Conservation (phyloP, 2,888 invertebrate species). For the Zhuqinia jingwanae region DNA sequence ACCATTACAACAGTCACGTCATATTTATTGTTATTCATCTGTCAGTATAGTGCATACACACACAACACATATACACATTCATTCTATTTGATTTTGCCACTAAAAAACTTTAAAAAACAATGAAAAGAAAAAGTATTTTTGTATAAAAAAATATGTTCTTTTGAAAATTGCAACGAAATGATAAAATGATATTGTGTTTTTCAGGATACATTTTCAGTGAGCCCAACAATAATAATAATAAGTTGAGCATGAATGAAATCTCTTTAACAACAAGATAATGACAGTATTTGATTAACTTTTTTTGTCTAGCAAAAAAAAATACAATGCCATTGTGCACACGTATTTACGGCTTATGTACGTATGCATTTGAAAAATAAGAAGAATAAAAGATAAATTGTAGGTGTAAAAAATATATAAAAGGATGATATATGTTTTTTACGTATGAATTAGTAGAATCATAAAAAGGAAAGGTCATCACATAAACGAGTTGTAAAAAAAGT, state of each 20-base stretch:
- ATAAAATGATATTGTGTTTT: not conserved
- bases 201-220: not conserved
- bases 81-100: not conserved
- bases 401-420: slow-evolving; percentile 19
- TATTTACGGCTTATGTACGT: too few relatives aligned
- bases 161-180: slow-evolving; percentile 26
- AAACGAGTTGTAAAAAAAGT: slow-evolving; percentile 12
- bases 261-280: slow-evolving; percentile 35
- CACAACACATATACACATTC: not conserved
- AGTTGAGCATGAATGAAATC: slow-evolving; percentile 32
- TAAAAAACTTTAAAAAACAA: slow-evolving; percentile 1
- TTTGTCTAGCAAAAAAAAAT: slow-evolving; percentile 4
- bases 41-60: slow-evolving; percentile 52
- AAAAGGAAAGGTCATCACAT: slow-evolving; percentile 36
- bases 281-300: slow-evolving; percentile 51
- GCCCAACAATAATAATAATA: not conserved
- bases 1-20: slow-evolving; percentile 62
- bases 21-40: slow-evolving; percentile 68
- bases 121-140: not conserved
- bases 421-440: not conserved
- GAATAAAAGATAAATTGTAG: slow-evolving; percentile 12
- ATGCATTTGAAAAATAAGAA: too few relatives aligned
- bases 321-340: not conserved
- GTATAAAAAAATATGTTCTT: slow-evolving; percentile 15
- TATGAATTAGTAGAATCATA: slow-evolving; percentile 44